Base-by-base conservation (phyloP, 2,888 invertebrate species). In the Stenolophus ochropezus region DNA sequence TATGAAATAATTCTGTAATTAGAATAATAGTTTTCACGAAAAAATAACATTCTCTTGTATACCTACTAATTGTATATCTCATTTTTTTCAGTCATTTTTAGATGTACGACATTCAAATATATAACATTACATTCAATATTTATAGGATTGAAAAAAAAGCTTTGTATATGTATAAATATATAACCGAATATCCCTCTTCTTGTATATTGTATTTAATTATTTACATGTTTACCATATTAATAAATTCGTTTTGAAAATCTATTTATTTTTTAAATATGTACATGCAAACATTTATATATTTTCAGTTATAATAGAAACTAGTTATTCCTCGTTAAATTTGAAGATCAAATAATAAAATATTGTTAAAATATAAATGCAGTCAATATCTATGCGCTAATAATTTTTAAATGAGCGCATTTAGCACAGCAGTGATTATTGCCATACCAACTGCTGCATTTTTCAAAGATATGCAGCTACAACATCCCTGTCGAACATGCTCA, bases 1-100 rank as follows among this genome's bases (percentile, higher is more conserved):
- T 14, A n/a, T n/a, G 11, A 21, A 20, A 61, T 23, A 14, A 23
- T 21, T 73, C 73, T 73, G 73, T 73, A n/a, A 73, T 73, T 23
- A 23, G 47, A 51, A 8, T 47, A 47, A 16, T 73, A n/a, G 8
- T 27, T 69, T 69, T 61, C n/a, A 23, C 5, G n/a, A 61, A 61
- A 6, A 25, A 61, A 61, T 61, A 51, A 3, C 14, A 51, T 42
- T 42, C 33, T 42, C 11, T 42, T 42, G 6, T 42, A 42, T 11
- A 42, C 11, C 33, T 8, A 42, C 33, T 42, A 42, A 42, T 42
- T 42, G 11, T 42, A 42, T 42, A 42, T 42, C 33, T 42, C 33
- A 42, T 42, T 11, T 8, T 42, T 42, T 42, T 11, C 11, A 42
- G 11, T 42, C 11, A 42, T 8, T 11, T 42, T 42, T 42, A 0